Base-by-base conservation (phyloP, 2,113 vertebrate species). In the Heterocephalus glaber region DNA sequence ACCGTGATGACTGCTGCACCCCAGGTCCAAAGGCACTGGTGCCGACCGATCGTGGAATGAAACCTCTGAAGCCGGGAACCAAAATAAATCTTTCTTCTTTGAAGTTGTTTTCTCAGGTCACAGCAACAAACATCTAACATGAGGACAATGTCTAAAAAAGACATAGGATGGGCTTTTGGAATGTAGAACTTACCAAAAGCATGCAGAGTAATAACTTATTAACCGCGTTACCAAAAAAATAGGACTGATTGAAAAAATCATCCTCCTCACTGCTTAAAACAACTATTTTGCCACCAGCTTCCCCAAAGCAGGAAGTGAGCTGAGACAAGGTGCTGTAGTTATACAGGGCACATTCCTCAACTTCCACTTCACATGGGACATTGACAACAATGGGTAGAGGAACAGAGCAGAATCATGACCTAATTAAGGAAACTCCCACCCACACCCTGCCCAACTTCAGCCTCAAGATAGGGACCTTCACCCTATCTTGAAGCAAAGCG, bases 381-480 rank as follows among this genome's bases (percentile, higher is more conserved):
- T 26, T 38, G 47, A 92, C 41, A 96, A 93, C 66, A 92, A 93
- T 2, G 41, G 68, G 56, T 19, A 82, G 82, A 92, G 65, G 49
- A 87, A 66, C 1, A 47, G 5, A 85, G 41, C 58, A 81, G 52
- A 90, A 88, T 86, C 49, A n/a, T 65, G 85, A 95, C 60, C 86
- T 94, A 89, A 92, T 90, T 92, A 93, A 89, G 47, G 89, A 97
- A 95, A 90, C 28, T 82, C 86, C 89, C 61, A 89, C 83, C 82
- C 83, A 19, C 41, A 86, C 66, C 44, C 56, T 30, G 41, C 5
- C 65, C 41, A n/a, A 9, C 0, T 8, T 10, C 11, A 1, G 9
- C 63, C 16, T 89, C 38, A 60, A 80, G 47, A 82, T 63, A 90
- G 56, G 20, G 44, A 16, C 60, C 60, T 96, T 90, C 47, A 70